Evolutionary conservation across 2,888 invertebrate species (phyloP).

Genomic region (Drosophila cracens): DNA sequence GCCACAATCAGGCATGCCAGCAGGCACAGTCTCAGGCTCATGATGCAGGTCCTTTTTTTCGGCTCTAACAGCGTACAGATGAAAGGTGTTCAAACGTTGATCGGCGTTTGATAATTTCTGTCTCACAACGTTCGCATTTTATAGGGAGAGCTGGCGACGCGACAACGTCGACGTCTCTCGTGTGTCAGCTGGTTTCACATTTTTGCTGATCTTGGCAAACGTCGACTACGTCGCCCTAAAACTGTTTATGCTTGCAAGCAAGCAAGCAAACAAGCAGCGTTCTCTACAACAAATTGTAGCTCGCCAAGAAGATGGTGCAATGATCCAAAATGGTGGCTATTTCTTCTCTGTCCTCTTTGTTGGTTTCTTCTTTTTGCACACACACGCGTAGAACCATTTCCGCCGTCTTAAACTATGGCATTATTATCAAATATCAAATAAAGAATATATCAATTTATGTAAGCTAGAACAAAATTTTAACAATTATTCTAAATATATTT

Average conservation of each 20-base stretch:
- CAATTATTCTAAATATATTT: not conserved
- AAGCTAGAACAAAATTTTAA: not conserved
- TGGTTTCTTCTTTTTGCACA: not conserved
- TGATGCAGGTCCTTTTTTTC: constrained; percentile 21
- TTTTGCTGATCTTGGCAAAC: constrained; percentile 67
- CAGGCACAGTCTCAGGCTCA: constrained; percentile 69
- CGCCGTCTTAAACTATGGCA: not conserved
- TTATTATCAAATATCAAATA: not conserved
- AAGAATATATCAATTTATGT: not conserved
- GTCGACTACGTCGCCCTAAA: constrained; percentile 27
- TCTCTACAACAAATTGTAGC: not conserved
- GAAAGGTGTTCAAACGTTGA: constrained; percentile 69
- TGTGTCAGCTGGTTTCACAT: constrained; percentile 23
- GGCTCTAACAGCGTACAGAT: constrained; percentile 16
- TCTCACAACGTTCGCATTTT: constrained; percentile 36
- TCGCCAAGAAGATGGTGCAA: not conserved
- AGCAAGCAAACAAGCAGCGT: constrained; percentile 6
- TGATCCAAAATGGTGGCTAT: constrained; percentile 1
- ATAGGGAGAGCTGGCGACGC: constrained; percentile 52
- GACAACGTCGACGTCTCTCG: constrained; percentile 21
- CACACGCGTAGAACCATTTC: not conserved
- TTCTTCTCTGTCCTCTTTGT: not conserved
- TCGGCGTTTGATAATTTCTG: constrained; percentile 65
- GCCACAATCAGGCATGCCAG: constrained; percentile 70
- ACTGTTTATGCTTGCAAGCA: constrained; percentile 41